Conservation (phyloP, 2,113 vertebrate genomes). For the Oryctolagus cuniculus region DNA sequence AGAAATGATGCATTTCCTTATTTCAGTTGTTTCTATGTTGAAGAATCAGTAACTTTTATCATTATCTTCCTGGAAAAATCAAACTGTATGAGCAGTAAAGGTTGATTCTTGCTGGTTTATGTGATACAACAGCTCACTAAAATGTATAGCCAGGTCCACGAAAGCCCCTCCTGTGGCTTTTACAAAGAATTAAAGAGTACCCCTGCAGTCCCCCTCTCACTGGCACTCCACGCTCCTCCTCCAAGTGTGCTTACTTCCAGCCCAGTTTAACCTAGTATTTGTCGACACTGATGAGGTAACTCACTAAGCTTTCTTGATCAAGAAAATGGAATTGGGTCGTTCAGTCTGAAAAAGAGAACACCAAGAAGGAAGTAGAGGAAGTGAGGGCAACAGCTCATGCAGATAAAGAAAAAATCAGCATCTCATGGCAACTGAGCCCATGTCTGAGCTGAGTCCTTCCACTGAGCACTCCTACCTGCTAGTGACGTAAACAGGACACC, state of each 20-base stretch:
- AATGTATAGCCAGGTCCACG: neutral
- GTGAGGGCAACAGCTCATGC: neutral
- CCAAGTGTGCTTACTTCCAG: slow-evolving; percentile 43
- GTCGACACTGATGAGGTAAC: slow-evolving; percentile 52
- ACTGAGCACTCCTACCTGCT: neutral
- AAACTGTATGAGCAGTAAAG: slow-evolving; percentile 33
- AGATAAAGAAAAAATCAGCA: neutral
- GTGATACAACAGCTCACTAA: slow-evolving; percentile 20
- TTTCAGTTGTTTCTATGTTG: slow-evolving; percentile 15
- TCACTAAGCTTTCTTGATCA: slow-evolving; percentile 35
- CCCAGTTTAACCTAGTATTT: slow-evolving; percentile 44
- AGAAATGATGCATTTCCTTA: slow-evolving; percentile 48
- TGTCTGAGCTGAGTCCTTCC: slow-evolving; percentile 42
- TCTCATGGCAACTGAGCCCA: too few relatives aligned
- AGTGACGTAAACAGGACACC: slow-evolving; percentile 38
- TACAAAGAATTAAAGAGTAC: neutral
- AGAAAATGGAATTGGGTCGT: slow-evolving; percentile 51
- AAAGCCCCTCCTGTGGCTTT: neutral
- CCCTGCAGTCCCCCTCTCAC: neutral
- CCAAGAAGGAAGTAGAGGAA: slow-evolving; percentile 22
- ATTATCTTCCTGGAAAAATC: slow-evolving; percentile 42
- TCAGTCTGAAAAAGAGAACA: neutral
- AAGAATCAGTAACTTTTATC: slow-evolving; percentile 30
- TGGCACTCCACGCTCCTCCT: neutral
- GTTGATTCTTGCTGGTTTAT: slow-evolving; percentile 43